These are phyloP conservation scores for Verasper variegatus DNA, from an alignment of 2,113 vertebrate genomes.

Conservation along the genomic window DNA sequence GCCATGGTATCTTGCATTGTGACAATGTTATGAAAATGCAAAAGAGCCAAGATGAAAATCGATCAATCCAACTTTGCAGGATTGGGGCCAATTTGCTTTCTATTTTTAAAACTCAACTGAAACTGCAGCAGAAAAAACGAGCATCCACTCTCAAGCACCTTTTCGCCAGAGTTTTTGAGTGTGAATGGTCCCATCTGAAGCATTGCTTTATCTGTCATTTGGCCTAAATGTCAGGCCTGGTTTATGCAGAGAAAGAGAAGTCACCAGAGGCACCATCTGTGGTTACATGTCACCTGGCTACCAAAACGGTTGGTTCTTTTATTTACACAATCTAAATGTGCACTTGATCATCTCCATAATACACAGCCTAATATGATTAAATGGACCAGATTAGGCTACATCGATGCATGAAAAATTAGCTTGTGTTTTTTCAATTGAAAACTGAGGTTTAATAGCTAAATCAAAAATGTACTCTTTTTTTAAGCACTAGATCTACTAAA, in stretches of 20 bases:
- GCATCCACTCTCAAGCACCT: conserved; percentile 15
- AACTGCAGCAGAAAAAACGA: conserved; percentile 25
- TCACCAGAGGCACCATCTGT: conserved; percentile 85
- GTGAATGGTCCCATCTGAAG: not conserved
- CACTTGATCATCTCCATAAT: not conserved
- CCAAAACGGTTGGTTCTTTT: conserved; percentile 6
- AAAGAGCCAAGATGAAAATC: conserved; percentile 61
- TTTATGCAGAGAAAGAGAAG: conserved; percentile 67
- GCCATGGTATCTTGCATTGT: conserved; percentile 83
- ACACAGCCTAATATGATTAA: not conserved
- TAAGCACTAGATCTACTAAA: conserved; percentile 16
- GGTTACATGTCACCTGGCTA: conserved; percentile 17
- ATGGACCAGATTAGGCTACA: not conserved
- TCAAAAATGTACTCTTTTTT: conserved; percentile 27
- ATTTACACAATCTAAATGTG: not conserved
- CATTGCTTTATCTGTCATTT: conserved; percentile 25
- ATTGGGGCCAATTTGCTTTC: conserved; percentile 31
- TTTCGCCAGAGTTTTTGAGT: not conserved
- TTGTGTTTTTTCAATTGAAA: not conserved
- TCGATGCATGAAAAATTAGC: not conserved
- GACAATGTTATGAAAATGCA: conserved; percentile 81
- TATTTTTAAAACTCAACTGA: conserved; percentile 5
- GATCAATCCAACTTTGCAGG: conserved; percentile 61
- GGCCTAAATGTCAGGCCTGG: conserved; percentile 25
- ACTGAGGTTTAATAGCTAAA: not conserved